Percentiles rank a stretch among this genome's conserved stretches.
phyloP scores from a whole-genome alignment of 2,113 vertebrate genomes.

The Rallus limicola region DNA sequence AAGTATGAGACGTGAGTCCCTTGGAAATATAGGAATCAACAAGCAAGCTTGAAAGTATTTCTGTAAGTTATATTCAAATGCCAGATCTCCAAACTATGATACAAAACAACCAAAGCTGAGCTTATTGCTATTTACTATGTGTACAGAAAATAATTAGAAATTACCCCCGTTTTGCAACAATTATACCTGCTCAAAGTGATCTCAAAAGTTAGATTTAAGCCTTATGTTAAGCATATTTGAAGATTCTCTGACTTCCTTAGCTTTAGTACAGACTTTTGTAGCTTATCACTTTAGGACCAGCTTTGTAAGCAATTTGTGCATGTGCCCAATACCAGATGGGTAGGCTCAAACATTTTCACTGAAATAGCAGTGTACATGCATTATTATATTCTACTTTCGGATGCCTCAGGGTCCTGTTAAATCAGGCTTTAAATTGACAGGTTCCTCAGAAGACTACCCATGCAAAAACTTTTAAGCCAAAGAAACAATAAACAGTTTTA shows the following conservation, averaged over 20 bases:
- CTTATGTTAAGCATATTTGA: background rate
- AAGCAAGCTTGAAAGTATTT: background rate
- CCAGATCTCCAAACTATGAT: background rate
- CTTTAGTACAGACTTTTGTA: background rate
- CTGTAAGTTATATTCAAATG: background rate
- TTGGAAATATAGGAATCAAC: background rate
- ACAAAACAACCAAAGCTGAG: background rate
- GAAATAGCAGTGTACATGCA: background rate
- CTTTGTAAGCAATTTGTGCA: background rate
- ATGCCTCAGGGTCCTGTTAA: background rate
- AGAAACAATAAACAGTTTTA: background rate
- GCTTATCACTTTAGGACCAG: background rate
- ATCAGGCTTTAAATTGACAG: background rate
- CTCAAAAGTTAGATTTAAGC: background rate
- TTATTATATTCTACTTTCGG: background rate
- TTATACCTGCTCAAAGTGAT: background rate
- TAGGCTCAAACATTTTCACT: background rate
- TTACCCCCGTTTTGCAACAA: background rate
- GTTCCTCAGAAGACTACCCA: background rate
- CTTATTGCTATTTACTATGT: background rate
- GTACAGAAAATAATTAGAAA: background rate
- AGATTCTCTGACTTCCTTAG: background rate
- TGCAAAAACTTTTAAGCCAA: background rate
- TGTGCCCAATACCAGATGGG: rapidly evolving
- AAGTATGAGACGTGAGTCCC: background rate